These are phyloP conservation scores for Drosophila limbata DNA, from an alignment of 2,888 invertebrate genomes.

Conservation along the genomic window DNA sequence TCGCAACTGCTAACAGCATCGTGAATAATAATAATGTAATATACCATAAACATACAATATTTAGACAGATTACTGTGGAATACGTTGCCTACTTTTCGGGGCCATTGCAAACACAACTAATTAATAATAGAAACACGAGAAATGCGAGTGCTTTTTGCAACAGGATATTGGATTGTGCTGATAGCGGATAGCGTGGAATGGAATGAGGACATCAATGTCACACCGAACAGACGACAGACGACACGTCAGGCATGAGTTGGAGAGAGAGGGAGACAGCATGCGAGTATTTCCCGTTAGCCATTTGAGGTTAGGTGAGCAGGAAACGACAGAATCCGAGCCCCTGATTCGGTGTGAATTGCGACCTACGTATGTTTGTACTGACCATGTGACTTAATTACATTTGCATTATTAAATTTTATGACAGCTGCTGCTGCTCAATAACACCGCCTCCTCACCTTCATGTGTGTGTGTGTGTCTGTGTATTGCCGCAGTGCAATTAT, in stretches of 20 bases:
- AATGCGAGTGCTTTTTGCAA: constrained; percentile 8
- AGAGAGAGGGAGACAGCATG: background rate
- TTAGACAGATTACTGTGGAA: constrained; percentile 24
- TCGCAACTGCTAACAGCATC: constrained; percentile 17
- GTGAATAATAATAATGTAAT: constrained; percentile 38
- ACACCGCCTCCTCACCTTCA: constrained; percentile 25
- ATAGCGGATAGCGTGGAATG: too few species aligned
- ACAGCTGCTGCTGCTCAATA: constrained; percentile 69
- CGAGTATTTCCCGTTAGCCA: constrained; percentile 12
- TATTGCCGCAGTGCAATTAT: constrained; percentile 49
- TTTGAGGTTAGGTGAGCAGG: constrained; percentile 26
- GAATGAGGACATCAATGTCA: constrained; percentile 22
- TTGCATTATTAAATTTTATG: constrained; percentile 84
- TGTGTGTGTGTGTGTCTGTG: constrained; percentile 2
- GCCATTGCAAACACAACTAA: constrained; percentile 17
- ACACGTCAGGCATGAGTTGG: too few species aligned
- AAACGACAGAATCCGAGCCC: background rate
- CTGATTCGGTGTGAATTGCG: constrained; percentile 22
- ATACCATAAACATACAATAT: constrained; percentile 14
- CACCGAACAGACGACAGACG: constrained; percentile 5
- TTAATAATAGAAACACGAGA: constrained; percentile 38
- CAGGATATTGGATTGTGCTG: constrained; percentile 37
- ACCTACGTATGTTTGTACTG: constrained; percentile 39
- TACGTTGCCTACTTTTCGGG: constrained; percentile 25
- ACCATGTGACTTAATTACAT: constrained; percentile 82